phyloP scores from a whole-genome alignment of 2,797 vertebrate species.

The Aselliscus stoliczkanus region DNA sequence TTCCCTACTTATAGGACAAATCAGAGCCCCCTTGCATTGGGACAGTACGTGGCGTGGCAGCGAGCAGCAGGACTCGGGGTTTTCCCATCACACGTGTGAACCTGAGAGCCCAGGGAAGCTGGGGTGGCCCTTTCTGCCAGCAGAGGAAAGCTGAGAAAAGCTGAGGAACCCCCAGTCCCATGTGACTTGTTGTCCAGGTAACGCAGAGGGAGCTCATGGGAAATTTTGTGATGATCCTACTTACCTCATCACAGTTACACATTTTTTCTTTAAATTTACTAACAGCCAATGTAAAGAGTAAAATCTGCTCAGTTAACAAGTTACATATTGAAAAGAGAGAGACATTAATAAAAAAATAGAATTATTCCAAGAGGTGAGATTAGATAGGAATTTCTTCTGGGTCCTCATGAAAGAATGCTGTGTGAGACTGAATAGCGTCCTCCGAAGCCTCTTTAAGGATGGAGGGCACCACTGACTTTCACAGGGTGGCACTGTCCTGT shows the following conservation, averaged over 20 bases:
- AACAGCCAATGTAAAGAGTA: background rate
- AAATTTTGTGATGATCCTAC: background rate
- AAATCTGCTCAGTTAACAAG: background rate
- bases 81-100: rapidly evolving
- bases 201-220: background rate
- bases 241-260: background rate
- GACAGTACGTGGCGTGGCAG: background rate
- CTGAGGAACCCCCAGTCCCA: background rate
- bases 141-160: background rate
- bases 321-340: background rate
- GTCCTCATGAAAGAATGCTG: background rate
- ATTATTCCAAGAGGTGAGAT: background rate
- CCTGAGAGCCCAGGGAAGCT: background rate
- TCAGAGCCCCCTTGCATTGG: background rate
- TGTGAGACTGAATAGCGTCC: rapidly evolving
- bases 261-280: background rate
- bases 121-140: background rate
- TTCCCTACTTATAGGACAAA: background rate
- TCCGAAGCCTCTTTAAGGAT: background rate
- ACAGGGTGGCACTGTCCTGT: background rate
- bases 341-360: background rate
- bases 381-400: background rate
- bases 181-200: background rate
- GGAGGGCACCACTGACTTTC: rapidly evolving
- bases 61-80: background rate